Conservation (phyloP, 2,797 vertebrate species). For the Microctenopoma lineatum region DNA sequence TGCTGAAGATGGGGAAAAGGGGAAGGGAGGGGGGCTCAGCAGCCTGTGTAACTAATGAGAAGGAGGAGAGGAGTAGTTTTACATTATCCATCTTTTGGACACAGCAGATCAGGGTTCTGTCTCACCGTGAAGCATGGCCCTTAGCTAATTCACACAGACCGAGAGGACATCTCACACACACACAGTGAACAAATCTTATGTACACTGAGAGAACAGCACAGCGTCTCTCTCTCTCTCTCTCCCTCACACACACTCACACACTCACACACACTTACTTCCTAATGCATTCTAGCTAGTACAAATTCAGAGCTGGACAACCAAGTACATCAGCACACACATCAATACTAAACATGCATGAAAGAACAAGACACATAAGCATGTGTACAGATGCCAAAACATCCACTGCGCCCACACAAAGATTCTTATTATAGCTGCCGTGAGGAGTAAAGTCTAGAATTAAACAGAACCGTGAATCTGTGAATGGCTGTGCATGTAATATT, state of each 20-base stretch:
- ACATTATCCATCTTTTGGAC: slow-evolving; percentile 64
- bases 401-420: slow-evolving; percentile 1
- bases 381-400: slow-evolving; percentile 21
- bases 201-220: slow-evolving; percentile 9
- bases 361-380: slow-evolving; percentile 13
- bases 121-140: slow-evolving; percentile 61
- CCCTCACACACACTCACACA: neutral
- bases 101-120: slow-evolving; percentile 72
- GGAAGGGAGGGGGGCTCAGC: slow-evolving; percentile 2
- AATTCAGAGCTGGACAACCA: slow-evolving; percentile 28
- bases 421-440: slow-evolving; percentile 3
- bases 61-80: slow-evolving; percentile 29
- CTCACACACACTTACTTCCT: slow-evolving; percentile 16
- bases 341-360: slow-evolving; percentile 24
- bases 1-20: neutral
- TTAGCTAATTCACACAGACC: slow-evolving; percentile 62
- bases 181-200: slow-evolving; percentile 15
- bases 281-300: slow-evolving; percentile 21
- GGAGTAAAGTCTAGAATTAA: slow-evolving; percentile 14
- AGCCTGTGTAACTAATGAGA: slow-evolving; percentile 59
- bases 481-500: slow-evolving; percentile 28
- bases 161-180: slow-evolving; percentile 44
- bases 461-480: slow-evolving; percentile 3
- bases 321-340: slow-evolving; percentile 2
- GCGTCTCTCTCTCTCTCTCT: neutral